Conservation (phyloP, 2,888 invertebrate species). For the Imbricaverruca yamaguchii region DNA sequence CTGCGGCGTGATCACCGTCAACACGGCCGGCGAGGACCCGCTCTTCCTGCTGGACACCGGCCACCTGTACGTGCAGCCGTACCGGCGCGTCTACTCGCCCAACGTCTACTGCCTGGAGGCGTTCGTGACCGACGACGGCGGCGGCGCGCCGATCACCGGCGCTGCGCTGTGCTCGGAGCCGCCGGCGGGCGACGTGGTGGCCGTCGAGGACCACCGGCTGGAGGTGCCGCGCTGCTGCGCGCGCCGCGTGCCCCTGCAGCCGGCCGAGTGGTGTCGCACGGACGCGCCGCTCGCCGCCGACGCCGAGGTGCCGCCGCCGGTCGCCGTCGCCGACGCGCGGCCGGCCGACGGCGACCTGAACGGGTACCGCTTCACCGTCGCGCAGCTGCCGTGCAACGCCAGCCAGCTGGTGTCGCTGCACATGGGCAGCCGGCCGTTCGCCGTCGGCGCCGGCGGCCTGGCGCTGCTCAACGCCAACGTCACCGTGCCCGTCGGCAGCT, state of each 20-base stretch:
- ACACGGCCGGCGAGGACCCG: constrained; percentile 25
- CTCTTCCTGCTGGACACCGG: constrained; percentile 29
- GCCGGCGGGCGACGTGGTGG: background rate
- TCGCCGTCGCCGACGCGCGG: background rate
- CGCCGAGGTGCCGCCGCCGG: constrained; percentile 1
- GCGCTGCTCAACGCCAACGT: background rate
- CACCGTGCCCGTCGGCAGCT: background rate
- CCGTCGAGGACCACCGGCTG: background rate
- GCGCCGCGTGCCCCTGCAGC: background rate
- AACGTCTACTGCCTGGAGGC: constrained; percentile 32
- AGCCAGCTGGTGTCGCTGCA: background rate
- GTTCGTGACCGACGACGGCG: constrained; percentile 23
- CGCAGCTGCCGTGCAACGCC: background rate
- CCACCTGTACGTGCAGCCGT: constrained; percentile 30
- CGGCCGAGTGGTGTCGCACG: background rate
- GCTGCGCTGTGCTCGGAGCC: background rate
- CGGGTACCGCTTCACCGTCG: background rate
- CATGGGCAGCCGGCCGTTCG: background rate
- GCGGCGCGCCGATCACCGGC: background rate
- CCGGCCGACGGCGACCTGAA: background rate
- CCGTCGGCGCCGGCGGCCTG: background rate
- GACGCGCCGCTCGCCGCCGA: background rate
- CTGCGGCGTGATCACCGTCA: constrained; percentile 25
- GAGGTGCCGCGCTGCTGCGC: background rate
- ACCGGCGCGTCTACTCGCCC: constrained; percentile 28